A percentile compares a stretch with the other conserved stretches of the same genome.
Evolutionary conservation across 2,797 vertebrate species (phyloP).

Genomic region (Tragopan temminckii): DNA sequence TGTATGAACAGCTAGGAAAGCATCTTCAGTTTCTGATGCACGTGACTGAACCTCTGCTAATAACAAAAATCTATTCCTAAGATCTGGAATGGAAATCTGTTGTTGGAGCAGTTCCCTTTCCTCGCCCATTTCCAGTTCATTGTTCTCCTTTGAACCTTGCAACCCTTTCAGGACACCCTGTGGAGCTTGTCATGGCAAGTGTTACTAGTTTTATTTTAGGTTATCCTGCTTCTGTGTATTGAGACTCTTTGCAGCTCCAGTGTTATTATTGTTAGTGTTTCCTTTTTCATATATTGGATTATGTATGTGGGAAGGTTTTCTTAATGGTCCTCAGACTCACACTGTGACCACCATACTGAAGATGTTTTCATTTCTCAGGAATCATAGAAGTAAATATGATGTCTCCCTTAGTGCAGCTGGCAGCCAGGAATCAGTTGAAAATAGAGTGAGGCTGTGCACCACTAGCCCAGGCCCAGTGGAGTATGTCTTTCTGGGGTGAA

Average conservation of each 20-base stretch:
- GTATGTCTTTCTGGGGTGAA: not conserved
- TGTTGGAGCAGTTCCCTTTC: not conserved
- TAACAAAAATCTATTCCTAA: not conserved
- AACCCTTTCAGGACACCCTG: not conserved
- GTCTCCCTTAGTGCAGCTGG: not conserved
- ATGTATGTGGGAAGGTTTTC: not conserved
- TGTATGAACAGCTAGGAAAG: not conserved
- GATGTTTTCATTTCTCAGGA: not conserved
- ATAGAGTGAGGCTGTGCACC: not conserved
- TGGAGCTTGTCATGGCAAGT: fast-evolving
- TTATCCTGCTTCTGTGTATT: not conserved
- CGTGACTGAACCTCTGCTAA: not conserved
- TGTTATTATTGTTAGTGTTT: not conserved
- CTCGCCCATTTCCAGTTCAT: fast-evolving
- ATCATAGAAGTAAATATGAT: not conserved
- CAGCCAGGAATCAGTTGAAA: fast-evolving
- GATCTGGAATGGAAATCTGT: not conserved
- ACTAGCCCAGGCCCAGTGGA: not conserved
- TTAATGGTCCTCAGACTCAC: not conserved
- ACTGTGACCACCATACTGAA: not conserved
- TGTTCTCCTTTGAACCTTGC: not conserved
- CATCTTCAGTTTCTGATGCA: not conserved
- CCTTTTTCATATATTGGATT: not conserved
- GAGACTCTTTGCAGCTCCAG: not conserved
- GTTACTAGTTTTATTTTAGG: not conserved